Evolutionary conservation across 2,888 invertebrate species (phyloP).

Genomic region (Hemaris fuciformis): DNA sequence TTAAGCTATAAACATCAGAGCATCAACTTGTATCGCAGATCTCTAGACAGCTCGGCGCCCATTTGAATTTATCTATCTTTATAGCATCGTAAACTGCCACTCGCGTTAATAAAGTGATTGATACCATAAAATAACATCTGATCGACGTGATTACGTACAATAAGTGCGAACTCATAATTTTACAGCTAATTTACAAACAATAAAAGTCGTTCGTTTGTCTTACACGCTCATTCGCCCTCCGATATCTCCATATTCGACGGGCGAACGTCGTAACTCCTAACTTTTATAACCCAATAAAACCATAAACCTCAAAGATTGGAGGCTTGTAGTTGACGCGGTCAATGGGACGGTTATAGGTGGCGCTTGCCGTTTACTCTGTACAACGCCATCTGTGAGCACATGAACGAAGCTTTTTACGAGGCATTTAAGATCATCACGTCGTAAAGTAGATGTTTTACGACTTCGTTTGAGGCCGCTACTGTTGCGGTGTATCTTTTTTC

Average conservation of each 20-base stretch:
- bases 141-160: constrained; percentile 75
- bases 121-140: constrained; percentile 77
- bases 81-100: constrained; percentile 64
- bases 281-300: constrained; percentile 80
- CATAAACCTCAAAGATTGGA: constrained; percentile 47
- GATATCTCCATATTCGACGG: constrained; percentile 77
- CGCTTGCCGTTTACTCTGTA: constrained; percentile 45
- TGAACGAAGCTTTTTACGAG: constrained; percentile 70
- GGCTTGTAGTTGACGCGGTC: constrained; percentile 41
- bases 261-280: constrained; percentile 70
- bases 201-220: constrained; percentile 80
- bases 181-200: constrained; percentile 83
- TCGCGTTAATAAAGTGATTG: constrained; percentile 73
- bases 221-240: constrained; percentile 75
- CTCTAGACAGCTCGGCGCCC: constrained; percentile 51
- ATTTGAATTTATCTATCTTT: constrained; percentile 60
- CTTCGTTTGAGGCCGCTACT: constrained; percentile 74
- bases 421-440: constrained; percentile 70
- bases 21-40: constrained; percentile 41
- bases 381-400: constrained; percentile 72
- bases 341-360: constrained; percentile 60
- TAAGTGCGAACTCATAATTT: constrained; percentile 79
- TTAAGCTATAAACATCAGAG: constrained; percentile 27
- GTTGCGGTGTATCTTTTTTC: constrained; percentile 47
- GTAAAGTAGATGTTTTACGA: constrained; percentile 74